Base-by-base conservation (phyloP, 2,797 vertebrate species). In the Parauchenoglanis ngamensis region DNA sequence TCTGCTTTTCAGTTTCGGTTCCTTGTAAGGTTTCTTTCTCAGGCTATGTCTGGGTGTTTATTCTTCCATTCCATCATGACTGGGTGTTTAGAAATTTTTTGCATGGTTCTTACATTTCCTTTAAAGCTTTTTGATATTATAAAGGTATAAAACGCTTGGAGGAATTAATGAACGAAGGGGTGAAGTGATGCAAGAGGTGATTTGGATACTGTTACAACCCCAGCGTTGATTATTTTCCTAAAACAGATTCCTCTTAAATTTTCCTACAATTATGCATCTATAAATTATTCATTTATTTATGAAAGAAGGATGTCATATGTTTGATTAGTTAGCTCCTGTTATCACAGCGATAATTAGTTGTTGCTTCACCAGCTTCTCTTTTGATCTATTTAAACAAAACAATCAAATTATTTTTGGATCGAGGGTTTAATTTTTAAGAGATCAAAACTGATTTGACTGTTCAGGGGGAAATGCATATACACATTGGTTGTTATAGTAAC, bases 1-100 rank as follows among this genome's bases (percentile, higher is more conserved):
- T 82, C 59, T 82, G 59, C 79, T 65, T 65, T 65, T 49, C 12
- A 49, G 59, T 81, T 63, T 63, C 57, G n/a, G 78, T 63, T 81
- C 57, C 23, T 46, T 46, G 79, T 46, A 12, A 15, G n/a, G n/a
- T 57, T 56, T 40, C 76, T 23, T 61, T 80, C 31, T 44, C 35
- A 81, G 79, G 23, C 40, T 15, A 28, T 11, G 13, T 15, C 59
- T n/a, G 21, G 57, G 44, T 61, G 1, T 81, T 10, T n/a, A 15
- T 76, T 76, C 5, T 3, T 77, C 19, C 7, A 21, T 49, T 8
- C 52, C 52, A 21, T 31, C 17, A 4, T 10, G 46, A 31, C 8
- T 31, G 17, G 12, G 2, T 28, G 7, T 54, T 8, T 35, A 75
- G 19, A 12, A 70, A 7, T 21, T 40, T 44, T 44, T 11, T 44